Percentiles rank a stretch among this genome's conserved stretches.
Conservation (phyloP, 1,140 invertebrate genomes). For the Formica exsecta region DNA sequence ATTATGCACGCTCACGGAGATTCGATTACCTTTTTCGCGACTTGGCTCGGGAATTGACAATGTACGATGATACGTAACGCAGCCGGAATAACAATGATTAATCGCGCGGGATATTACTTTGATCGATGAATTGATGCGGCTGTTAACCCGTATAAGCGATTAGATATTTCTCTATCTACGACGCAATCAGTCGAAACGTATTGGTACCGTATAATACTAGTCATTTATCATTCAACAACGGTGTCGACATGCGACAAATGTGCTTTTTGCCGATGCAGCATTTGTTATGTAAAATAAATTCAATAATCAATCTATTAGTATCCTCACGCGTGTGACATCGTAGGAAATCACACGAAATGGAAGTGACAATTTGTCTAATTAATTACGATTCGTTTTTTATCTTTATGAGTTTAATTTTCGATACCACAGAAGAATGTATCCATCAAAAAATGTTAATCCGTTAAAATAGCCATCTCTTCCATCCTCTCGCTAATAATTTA, state of each 20-base stretch:
- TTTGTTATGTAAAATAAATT: constrained; percentile 8
- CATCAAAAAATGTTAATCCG: neutral
- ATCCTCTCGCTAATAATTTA: neutral
- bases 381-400: constrained; percentile 3
- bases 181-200: constrained; percentile 40
- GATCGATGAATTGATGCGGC: constrained; percentile 48
- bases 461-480: neutral
- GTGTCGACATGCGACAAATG: neutral
- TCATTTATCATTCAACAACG: constrained; percentile 46
- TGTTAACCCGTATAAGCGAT: constrained; percentile 52
- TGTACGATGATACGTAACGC: neutral
- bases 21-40: neutral
- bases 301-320: constrained; percentile 34
- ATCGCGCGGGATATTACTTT: constrained; percentile 28
- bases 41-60: constrained; percentile 16
- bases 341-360: neutral
- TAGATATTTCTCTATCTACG: constrained; percentile 34
- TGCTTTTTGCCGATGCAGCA: constrained; percentile 9
- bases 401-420: neutral
- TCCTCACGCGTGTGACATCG: neutral
- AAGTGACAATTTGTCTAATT: neutral
- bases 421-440: too few species aligned
- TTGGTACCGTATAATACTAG: constrained; percentile 27
- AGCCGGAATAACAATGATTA: constrained; percentile 44
- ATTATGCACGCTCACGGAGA: neutral